A percentile compares a stretch with the other conserved stretches of the same genome.
These are phyloP conservation scores for Apodemia zela DNA, from an alignment of 2,888 invertebrate genomes.

Conservation along the genomic window DNA sequence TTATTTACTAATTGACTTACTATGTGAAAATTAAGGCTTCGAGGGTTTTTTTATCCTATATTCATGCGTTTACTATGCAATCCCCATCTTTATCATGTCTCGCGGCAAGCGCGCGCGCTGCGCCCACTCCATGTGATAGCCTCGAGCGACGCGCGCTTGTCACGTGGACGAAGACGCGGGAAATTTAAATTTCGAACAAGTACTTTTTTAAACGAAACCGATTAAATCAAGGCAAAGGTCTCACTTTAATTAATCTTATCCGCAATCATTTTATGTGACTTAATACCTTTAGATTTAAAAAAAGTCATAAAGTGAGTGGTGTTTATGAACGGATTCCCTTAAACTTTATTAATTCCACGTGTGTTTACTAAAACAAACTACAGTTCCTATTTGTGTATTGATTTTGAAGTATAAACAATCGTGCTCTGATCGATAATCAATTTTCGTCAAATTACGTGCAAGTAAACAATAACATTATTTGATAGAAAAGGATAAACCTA, in stretches of 20 bases:
- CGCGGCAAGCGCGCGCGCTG: constrained; percentile 47
- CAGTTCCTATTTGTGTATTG: constrained; percentile 53
- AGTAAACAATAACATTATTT: constrained; percentile 75
- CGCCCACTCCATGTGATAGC: constrained; percentile 75
- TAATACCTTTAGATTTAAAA: neutral
- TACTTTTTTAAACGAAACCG: constrained; percentile 26
- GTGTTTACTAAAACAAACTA: constrained; percentile 8
- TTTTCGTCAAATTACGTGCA: constrained; percentile 64
- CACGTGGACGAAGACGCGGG: constrained; percentile 54
- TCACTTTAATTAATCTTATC: neutral
- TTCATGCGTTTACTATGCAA: constrained; percentile 44
- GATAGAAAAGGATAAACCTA: constrained; percentile 48
- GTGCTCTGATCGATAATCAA: constrained; percentile 39
- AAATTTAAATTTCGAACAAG: constrained; percentile 46
- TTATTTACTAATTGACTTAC: too few relatives aligned
- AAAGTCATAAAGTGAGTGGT: neutral
- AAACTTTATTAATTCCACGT: neutral
- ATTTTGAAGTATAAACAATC: constrained; percentile 30
- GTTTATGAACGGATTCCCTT: neutral
- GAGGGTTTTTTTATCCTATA: constrained; percentile 39
- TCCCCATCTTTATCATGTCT: constrained; percentile 65
- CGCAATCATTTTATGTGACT: neutral
- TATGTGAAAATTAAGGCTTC: constrained; percentile 1
- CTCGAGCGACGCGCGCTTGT: constrained; percentile 67
- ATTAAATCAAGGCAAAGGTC: neutral